A percentile compares a stretch with the other conserved stretches of the same genome.
These are phyloP conservation scores for Aix galericulata DNA, from an alignment of 2,113 vertebrate species.

Conservation along the genomic window DNA sequence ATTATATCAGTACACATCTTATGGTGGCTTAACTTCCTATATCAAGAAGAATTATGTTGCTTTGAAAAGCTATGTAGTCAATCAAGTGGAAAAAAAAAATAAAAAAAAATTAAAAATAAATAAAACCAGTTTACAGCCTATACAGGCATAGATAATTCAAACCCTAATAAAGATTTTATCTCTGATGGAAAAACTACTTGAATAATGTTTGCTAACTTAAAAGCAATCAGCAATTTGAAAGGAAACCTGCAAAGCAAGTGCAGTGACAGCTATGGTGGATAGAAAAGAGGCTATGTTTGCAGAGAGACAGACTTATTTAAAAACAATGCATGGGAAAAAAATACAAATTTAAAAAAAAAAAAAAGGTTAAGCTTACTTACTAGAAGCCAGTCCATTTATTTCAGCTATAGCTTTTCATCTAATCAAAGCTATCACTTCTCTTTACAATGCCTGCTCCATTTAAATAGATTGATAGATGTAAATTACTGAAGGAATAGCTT, in stretches of 20 bases:
- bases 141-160: not conserved
- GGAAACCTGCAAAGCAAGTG: not conserved
- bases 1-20: not conserved
- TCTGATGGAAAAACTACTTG: not conserved
- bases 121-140: not conserved
- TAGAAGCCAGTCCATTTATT: not conserved
- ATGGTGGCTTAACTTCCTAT: not conserved
- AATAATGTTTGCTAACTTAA: not conserved
- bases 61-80: not conserved
- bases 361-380: not conserved
- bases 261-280: not conserved
- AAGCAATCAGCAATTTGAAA: not conserved
- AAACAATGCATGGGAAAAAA: not conserved
- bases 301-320: rapidly evolving
- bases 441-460: not conserved
- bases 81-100: not conserved
- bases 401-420: not conserved
- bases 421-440: not conserved
- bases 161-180: not conserved
- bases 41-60: not conserved
- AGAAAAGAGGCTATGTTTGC: not conserved
- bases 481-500: not conserved
- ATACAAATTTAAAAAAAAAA: not conserved
- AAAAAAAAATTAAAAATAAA: too few species aligned
- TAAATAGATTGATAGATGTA: not conserved